These are phyloP conservation scores for Microcebus murinus DNA, from an alignment of 2,113 vertebrate genomes.

Conservation along the genomic window DNA sequence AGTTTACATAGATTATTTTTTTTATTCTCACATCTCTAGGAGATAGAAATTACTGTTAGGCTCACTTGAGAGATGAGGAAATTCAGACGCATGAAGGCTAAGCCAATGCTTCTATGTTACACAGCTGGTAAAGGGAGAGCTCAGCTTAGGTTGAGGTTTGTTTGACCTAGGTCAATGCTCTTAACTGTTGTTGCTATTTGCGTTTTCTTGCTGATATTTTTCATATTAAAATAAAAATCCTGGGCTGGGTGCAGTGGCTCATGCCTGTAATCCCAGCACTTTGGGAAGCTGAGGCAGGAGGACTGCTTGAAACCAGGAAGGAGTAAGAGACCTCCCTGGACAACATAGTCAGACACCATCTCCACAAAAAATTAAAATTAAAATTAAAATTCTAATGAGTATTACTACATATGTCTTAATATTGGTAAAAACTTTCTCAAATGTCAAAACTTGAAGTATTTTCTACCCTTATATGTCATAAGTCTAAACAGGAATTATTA, in stretches of 20 bases:
- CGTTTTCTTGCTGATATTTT: not conserved
- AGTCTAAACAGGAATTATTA: constrained; percentile 43
- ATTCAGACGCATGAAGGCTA: not conserved
- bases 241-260: not conserved
- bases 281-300: no score
- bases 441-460: not conserved
- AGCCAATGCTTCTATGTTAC: not conserved
- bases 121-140: not conserved
- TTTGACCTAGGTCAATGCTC: not conserved
- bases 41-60: not conserved
- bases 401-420: constrained; percentile 10
- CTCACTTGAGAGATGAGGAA: not conserved
- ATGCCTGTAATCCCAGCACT: no score
- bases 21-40: not conserved
- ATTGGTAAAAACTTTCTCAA: not conserved
- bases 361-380: no score
- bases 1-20: not conserved
- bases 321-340: no score
- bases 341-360: no score
- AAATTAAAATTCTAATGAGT: not conserved
- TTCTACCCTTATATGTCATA: not conserved
- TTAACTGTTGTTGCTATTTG: not conserved
- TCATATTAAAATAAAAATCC: constrained; percentile 31
- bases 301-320: no score
- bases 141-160: not conserved